Evolutionary conservation across 2,113 vertebrate species (phyloP).

Genomic region (Atlantisia rogersi): DNA sequence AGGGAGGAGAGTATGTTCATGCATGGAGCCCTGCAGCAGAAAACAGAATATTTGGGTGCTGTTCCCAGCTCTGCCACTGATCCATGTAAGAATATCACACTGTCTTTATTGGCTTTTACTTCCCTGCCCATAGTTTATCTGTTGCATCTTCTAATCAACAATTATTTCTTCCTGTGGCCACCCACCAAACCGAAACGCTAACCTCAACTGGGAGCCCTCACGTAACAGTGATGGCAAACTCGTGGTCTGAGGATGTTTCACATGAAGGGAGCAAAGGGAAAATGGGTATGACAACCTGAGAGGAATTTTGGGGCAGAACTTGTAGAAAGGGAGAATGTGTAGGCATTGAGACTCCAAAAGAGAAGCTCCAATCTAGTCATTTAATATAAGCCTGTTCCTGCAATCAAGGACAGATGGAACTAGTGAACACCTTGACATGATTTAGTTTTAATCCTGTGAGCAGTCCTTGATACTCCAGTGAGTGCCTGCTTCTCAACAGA

Average conservation of each 20-base stretch:
- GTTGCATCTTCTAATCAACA: not conserved
- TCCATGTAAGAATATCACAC: not conserved
- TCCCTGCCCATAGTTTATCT: not conserved
- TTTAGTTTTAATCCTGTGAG: not conserved
- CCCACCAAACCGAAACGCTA: not conserved
- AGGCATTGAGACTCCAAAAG: not conserved
- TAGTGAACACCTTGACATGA: not conserved
- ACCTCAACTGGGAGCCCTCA: not conserved
- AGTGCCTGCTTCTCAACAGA: not conserved
- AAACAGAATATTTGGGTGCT: not conserved
- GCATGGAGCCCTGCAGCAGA: not conserved
- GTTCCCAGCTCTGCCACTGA: not conserved
- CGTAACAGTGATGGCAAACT: accelerated
- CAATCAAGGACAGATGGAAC: not conserved
- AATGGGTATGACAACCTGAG: not conserved
- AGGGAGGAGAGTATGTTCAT: not conserved
- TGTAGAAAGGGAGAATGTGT: not conserved
- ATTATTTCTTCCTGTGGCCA: not conserved
- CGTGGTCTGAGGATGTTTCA: too few relatives aligned
- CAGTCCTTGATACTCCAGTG: not conserved
- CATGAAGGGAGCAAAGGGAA: not conserved
- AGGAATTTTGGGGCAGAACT: not conserved
- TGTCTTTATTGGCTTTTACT: not conserved
- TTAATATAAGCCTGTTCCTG: not conserved
- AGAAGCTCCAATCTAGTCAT: not conserved